phyloP scores from a whole-genome alignment of 2,888 invertebrate genomes.

The Trypoxylon attenuatum region DNA sequence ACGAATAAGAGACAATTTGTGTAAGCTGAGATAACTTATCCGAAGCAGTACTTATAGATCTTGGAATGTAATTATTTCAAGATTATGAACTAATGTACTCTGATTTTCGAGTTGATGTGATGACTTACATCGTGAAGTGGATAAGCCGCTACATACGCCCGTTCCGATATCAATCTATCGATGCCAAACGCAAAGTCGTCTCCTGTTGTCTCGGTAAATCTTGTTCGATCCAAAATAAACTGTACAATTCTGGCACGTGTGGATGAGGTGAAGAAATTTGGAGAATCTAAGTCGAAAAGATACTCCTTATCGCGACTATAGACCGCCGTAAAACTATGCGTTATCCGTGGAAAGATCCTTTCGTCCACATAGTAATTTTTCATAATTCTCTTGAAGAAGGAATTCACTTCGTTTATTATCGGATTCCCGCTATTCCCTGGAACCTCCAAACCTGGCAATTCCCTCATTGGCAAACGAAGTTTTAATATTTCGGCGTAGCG shows the following conservation, averaged over 20 bases:
- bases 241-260: slow-evolving; percentile 92
- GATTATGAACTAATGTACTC: no score
- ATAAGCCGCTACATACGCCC: slow-evolving; percentile 87
- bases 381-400: slow-evolving; percentile 78
- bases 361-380: slow-evolving; percentile 81
- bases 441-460: slow-evolving; percentile 81
- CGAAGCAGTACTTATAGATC: no score
- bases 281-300: slow-evolving; percentile 89
- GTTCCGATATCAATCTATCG: slow-evolving; percentile 83
- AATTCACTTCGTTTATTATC: slow-evolving; percentile 76
- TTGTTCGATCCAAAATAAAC: slow-evolving; percentile 92
- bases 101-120: no score
- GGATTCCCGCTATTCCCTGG: slow-evolving; percentile 79
- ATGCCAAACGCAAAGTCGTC: slow-evolving; percentile 90
- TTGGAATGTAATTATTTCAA: no score
- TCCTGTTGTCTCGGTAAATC: slow-evolving; percentile 80
- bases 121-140: slow-evolving; percentile 90
- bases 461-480: slow-evolving; percentile 95
- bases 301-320: slow-evolving; percentile 95
- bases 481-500: slow-evolving; percentile 95
- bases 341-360: slow-evolving; percentile 83
- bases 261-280: slow-evolving; percentile 90
- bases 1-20: no score
- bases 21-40: no score
- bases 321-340: slow-evolving; percentile 89